Base-by-base conservation (phyloP, 2,113 vertebrate species). In the Hemiprocne comata region DNA sequence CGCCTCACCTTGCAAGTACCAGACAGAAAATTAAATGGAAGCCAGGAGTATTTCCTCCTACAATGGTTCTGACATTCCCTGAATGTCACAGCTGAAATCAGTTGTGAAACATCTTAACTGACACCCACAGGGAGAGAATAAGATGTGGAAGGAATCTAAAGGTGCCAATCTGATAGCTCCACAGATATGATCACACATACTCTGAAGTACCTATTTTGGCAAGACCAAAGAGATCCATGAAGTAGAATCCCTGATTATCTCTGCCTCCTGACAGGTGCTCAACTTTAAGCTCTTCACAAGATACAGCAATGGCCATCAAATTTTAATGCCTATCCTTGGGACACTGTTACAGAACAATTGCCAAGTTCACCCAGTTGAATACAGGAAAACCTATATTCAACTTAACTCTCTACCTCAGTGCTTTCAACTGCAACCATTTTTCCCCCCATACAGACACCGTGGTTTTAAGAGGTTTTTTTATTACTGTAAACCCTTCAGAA, bases 201-300 rank as follows among this genome's bases (percentile, higher is more conserved):
- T 16, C 67, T 33, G 46, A 85, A 73, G 55, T 6, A 25, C 20
- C 2, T 5, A 8, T 23, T 69, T 36, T 16, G 28, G 40, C 42
- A 80, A 50, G 13, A 40, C 26, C 40, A 1, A 1, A 67, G 0
- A 64, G 17, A 73, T n/a, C 23, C 46, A 57, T 1, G 5, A 51
- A 48, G 3, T 11, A 66, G 23, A 54, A 86, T 12, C 24, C 26
- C 58, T 4, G 1, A 33, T 18, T 24, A 38, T 24, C 26, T 66
- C 60, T 26, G 64, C 17, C 36, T 55, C 16, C 18, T 55, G 15
- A 72, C 81, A 67, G 65, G 36, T 62, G 67, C 18, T 29, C 51
- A 51, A 0, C 21, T 69, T 80, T 9, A 82, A 61, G 24, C 5
- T 62, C 25, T 48, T 62, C 69, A 50, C 42, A 62, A 60, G 17